Percentiles rank a stretch among this genome's conserved stretches.
These are phyloP conservation scores for Tiliacea citrago DNA, from an alignment of 2,888 invertebrate genomes.

Conservation along the genomic window DNA sequence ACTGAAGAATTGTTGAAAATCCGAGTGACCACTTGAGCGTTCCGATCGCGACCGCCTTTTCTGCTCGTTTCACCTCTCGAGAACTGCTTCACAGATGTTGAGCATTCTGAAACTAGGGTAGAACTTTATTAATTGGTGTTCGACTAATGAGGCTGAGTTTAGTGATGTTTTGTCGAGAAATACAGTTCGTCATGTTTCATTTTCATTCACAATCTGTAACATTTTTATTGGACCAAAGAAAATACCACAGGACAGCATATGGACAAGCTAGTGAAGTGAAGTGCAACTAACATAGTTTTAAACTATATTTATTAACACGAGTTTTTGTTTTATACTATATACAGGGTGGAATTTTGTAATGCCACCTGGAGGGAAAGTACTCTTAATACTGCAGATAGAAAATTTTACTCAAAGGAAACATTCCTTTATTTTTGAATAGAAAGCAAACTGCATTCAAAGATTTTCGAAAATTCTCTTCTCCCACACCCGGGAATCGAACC, in stretches of 20 bases:
- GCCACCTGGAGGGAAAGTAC: no score
- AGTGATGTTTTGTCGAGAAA: neutral
- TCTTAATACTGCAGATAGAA: no score
- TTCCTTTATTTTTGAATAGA: no score
- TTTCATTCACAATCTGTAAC: neutral
- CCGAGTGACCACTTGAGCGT: constrained; percentile 27
- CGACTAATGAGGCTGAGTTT: neutral
- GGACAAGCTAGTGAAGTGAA: no score
- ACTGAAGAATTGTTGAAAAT: constrained; percentile 1
- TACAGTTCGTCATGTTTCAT: neutral
- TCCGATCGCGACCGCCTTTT: constrained; percentile 49
- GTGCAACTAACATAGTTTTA: no score
- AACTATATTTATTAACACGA: no score
- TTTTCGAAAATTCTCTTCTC: no score
- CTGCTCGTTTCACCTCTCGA: constrained; percentile 26
- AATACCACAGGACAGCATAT: neutral
- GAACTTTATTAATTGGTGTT: constrained; percentile 15
- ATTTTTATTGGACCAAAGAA: neutral
- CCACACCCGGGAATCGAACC: no score
- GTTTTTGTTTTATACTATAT: no score
- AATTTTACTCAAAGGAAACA: no score
- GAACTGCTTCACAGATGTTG: constrained; percentile 34
- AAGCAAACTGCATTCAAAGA: no score
- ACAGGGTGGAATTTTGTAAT: no score
- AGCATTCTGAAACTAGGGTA: constrained; percentile 45